These are phyloP conservation scores for Calliphora vomitoria DNA, from an alignment of 2,888 invertebrate genomes.

Conservation along the genomic window DNA sequence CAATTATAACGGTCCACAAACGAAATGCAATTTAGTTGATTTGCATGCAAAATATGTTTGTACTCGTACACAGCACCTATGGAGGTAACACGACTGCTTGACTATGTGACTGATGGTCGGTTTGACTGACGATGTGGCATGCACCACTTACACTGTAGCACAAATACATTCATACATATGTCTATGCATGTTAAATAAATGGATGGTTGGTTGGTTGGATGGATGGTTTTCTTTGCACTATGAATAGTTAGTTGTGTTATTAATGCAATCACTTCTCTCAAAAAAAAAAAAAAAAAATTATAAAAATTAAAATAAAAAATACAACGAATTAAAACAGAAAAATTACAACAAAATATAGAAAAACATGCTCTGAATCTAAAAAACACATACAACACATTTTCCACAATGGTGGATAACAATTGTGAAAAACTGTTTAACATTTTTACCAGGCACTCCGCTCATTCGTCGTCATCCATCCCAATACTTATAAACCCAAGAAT, in stretches of 20 bases:
- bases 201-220: slow-evolving; percentile 33
- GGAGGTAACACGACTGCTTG: slow-evolving; percentile 20
- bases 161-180: background rate
- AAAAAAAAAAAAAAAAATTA: background rate
- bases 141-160: too few species aligned
- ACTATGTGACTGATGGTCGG: background rate
- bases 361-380: slow-evolving; percentile 10
- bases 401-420: slow-evolving; percentile 8
- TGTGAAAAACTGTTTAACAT: slow-evolving; percentile 27
- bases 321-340: slow-evolving; percentile 15
- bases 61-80: background rate
- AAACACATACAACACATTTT: background rate
- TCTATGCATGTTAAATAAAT: background rate
- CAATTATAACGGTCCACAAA: slow-evolving; percentile 63
- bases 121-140: background rate
- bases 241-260: slow-evolving; percentile 42
- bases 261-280: slow-evolving; percentile 33
- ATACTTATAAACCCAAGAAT: background rate
- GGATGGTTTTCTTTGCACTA: slow-evolving; percentile 57
- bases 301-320: too few species aligned
- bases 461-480: background rate
- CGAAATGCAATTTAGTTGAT: slow-evolving; percentile 50
- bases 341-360: background rate
- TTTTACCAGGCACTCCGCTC: background rate
- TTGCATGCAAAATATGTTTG: slow-evolving; percentile 55